Evolutionary conservation across 2,797 vertebrate genomes (phyloP).

Genomic region (Lacerta agilis): DNA sequence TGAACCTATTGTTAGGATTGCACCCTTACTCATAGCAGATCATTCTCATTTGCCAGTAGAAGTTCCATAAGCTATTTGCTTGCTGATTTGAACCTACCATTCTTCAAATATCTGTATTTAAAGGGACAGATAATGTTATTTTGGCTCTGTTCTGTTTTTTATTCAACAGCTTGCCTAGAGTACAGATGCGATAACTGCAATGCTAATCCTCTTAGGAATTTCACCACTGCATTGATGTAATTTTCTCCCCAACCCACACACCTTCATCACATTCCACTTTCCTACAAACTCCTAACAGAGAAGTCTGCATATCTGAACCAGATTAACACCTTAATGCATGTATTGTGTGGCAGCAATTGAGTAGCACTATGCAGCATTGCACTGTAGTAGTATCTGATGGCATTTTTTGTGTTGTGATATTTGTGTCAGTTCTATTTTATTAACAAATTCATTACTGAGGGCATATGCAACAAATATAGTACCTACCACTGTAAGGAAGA

Average conservation of each 20-base stretch:
- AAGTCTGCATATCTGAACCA: neutral
- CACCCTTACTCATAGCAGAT: constrained; percentile 25
- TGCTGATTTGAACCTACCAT: constrained; percentile 2
- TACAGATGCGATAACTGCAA: neutral
- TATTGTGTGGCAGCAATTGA: neutral
- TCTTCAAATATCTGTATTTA: constrained; percentile 33
- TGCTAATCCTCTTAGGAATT: constrained; percentile 20
- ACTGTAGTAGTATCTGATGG: neutral
- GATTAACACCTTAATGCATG: neutral
- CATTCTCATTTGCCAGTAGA: constrained; percentile 40
- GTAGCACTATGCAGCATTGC: neutral
- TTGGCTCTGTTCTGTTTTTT: constrained; percentile 22
- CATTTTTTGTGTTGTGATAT: neutral
- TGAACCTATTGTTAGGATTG: neutral
- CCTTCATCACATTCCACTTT: constrained; percentile 22
- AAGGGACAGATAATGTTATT: constrained; percentile 9
- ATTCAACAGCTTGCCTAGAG: neutral
- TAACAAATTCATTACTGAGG: neutral
- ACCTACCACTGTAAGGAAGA: neutral
- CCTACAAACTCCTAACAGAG: neutral
- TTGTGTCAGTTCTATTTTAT: neutral
- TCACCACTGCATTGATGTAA: constrained; percentile 11
- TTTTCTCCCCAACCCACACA: constrained; percentile 20
- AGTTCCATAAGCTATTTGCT: constrained; percentile 43
- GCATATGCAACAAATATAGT: neutral